Conservation (phyloP, 2,113 vertebrate genomes). For the Indicator indicator region DNA sequence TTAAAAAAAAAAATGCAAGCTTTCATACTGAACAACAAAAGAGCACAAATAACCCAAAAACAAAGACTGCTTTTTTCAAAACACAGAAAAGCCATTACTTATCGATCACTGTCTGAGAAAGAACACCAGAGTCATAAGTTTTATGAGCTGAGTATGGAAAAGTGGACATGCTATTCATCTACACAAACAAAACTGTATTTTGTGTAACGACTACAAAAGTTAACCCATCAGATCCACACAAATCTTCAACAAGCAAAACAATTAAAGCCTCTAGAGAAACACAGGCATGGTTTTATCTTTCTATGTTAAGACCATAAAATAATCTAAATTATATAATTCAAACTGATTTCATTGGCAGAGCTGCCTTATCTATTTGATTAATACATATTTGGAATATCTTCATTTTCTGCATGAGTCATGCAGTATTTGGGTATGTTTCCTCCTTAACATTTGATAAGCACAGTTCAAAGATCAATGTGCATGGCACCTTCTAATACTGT, state of each 20-base stretch:
- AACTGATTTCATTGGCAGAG: neutral
- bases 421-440: neutral
- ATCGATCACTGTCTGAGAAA: neutral
- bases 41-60: neutral
- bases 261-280: neutral
- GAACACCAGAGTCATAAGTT: neutral
- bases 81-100: neutral
- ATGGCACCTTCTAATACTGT: neutral
- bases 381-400: neutral
- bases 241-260: neutral
- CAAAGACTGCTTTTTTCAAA: neutral
- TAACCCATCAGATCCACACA: rapidly evolving
- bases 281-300: neutral
- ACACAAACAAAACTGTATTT: neutral
- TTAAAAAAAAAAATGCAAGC: neutral
- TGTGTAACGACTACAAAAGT: neutral
- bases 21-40: neutral
- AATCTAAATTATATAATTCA: neutral
- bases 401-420: neutral
- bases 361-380: neutral
- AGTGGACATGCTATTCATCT: rapidly evolving
- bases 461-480: neutral
- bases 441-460: neutral
- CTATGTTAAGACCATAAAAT: neutral
- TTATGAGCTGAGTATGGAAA: neutral